These are phyloP conservation scores for Ceratoteleas bidentatus DNA, from an alignment of 1,140 invertebrate species.

Conservation along the genomic window DNA sequence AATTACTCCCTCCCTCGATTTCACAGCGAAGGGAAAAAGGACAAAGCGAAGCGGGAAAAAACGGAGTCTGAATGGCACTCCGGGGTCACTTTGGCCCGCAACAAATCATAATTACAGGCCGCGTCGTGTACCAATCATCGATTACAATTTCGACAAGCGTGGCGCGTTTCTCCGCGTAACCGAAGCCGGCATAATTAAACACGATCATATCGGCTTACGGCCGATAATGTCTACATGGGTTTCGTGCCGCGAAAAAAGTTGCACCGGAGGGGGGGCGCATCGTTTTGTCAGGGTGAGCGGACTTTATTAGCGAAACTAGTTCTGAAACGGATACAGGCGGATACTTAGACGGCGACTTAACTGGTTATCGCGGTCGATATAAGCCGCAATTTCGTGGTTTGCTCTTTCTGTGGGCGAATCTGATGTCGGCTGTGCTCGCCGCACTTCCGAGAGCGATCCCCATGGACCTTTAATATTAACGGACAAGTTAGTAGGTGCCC, in stretches of 20 bases:
- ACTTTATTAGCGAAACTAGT: conserved; percentile 64
- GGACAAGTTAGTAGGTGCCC: conserved; percentile 78
- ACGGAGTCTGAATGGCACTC: not conserved
- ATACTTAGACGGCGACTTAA: conserved; percentile 57
- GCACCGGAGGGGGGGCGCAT: not conserved
- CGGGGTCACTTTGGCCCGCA: not conserved
- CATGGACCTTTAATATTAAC: conserved; percentile 79
- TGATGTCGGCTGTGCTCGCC: conserved; percentile 44
- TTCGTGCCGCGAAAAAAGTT: conserved; percentile 32
- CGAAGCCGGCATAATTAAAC: conserved; percentile 57
- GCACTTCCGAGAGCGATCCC: conserved; percentile 65
- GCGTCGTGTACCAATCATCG: conserved; percentile 52
- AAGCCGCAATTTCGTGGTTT: conserved; percentile 67
- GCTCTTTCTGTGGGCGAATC: conserved; percentile 66
- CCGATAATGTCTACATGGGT: conserved; percentile 60
- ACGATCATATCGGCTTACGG: conserved; percentile 58
- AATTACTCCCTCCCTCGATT: too few relatives aligned
- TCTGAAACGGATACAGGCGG: conserved; percentile 52
- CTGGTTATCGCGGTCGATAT: conserved; percentile 69
- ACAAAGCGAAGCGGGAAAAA: not conserved
- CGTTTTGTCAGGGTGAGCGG: conserved; percentile 52
- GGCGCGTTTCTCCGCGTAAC: conserved; percentile 51
- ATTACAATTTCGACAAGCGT: conserved; percentile 52
- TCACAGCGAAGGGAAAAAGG: too few relatives aligned
- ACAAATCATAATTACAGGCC: conserved; percentile 58